Conservation (phyloP, 2,888 invertebrate species). For the Pilophorus perplexus region DNA sequence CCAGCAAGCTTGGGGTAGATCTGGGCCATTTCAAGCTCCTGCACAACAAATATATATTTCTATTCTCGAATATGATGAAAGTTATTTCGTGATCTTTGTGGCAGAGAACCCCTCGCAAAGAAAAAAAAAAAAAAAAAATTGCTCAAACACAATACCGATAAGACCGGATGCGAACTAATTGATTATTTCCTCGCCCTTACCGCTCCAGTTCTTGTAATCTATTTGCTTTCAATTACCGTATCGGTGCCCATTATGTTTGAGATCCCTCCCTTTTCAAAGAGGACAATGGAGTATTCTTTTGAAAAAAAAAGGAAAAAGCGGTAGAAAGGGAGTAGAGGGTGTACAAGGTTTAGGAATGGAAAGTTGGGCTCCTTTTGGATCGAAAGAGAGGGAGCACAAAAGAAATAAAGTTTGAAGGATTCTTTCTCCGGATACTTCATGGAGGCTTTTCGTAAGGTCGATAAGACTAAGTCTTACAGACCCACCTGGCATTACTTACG, state of each 20-base stretch:
- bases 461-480: too few species aligned
- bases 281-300: slow-evolving; percentile 13
- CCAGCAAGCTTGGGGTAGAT: too few species aligned
- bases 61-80: background rate
- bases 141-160: too few species aligned
- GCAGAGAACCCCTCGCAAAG: too few species aligned
- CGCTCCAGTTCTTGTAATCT: slow-evolving; percentile 2
- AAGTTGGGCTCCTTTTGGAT: slow-evolving; percentile 15
- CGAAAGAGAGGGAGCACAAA: background rate
- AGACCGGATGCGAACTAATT: slow-evolving; percentile 11
- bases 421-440: background rate
- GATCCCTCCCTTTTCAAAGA: slow-evolving; percentile 6
- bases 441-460: slow-evolving; percentile 12
- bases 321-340: background rate
- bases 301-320: background rate
- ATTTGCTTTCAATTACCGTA: slow-evolving; percentile 34
- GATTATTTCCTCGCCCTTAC: slow-evolving; percentile 6
- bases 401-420: slow-evolving; percentile 21
- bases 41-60: too few species aligned
- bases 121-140: too few species aligned
- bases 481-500: too few species aligned
- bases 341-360: background rate
- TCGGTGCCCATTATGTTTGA: slow-evolving; percentile 28
- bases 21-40: too few species aligned
- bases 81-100: too few species aligned